These are phyloP conservation scores for Aplysina aerophoba DNA, from an alignment of 37 sponge, comb jelly and placozoan species.

Conservation along the genomic window DNA sequence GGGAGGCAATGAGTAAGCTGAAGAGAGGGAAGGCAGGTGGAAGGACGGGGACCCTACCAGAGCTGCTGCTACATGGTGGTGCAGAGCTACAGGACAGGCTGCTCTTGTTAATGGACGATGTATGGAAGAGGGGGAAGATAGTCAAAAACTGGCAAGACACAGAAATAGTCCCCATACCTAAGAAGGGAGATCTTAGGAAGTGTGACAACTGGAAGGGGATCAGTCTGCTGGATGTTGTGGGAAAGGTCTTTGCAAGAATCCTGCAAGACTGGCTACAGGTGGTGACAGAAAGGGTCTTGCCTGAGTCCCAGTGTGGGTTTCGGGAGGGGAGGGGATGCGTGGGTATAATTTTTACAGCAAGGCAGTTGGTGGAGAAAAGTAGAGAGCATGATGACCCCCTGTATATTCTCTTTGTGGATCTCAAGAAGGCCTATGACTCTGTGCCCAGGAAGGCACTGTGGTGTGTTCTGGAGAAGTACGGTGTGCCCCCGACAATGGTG, in stretches of 20 bases:
- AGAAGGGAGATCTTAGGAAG: neutral
- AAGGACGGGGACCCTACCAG: no score
- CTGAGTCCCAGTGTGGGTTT: slow-evolving; percentile 48
- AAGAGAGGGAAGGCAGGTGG: no score
- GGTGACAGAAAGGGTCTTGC: neutral
- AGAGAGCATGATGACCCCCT: neutral
- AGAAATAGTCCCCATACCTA: neutral
- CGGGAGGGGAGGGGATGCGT: slow-evolving; percentile 21
- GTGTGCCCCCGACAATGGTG: no score
- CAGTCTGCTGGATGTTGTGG: slow-evolving; percentile 16
- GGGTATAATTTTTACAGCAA: slow-evolving; percentile 16
- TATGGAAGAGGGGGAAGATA: neutral
- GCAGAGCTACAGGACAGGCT: no score
- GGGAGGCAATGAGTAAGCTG: no score
- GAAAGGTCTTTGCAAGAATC: slow-evolving; percentile 38
- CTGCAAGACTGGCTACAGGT: slow-evolving; percentile 17
- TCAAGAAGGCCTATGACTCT: slow-evolving; percentile 19
- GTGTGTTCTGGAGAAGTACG: neutral
- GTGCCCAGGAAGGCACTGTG: neutral
- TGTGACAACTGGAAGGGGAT: slow-evolving; percentile 23
- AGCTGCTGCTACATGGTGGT: no score
- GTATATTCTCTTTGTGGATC: neutral
- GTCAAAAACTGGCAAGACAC: neutral
- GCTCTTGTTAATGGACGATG: no score
- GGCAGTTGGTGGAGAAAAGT: neutral